Base-by-base conservation (phyloP, 2,113 vertebrate genomes). In the Hemibagrus wyckioides region DNA sequence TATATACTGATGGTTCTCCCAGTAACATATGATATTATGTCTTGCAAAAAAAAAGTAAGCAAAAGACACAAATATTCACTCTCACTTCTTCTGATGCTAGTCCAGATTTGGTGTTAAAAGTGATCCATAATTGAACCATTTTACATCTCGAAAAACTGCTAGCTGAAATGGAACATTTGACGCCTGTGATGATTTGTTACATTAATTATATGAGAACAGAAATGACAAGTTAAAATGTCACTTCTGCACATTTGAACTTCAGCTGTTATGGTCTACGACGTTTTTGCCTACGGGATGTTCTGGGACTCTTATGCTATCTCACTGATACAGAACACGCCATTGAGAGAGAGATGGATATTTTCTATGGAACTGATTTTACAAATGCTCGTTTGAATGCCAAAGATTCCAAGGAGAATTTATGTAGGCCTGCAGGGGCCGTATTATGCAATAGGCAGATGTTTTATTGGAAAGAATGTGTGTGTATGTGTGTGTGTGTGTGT, bases 361-460 rank as follows among this genome's bases (percentile, higher is more conserved):
- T 94, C 87, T 88, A 90, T 87, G 17, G 89, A 89, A 86, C 90
- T 84, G 89, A 86, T 71, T 91, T 65, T 84, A 85, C 85, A 86
- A 87, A 89, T 88, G 48, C 52, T 88, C 87, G 76, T 86, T 87
- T 39, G 80, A 91, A 90, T 93, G 90, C 91, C 91, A 87, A 33
- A 87, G 89, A 94, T 95, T 91, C 93, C 93, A 30, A 13, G 79
- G 33, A 77, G 90, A 89, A 90, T 88, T 91, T 86, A 91, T 84
- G 94, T 92, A 83, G 94, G 94, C 92, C 52, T 90, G 89, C 89
- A 41, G 93, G 90, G 87, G 89, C 84, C 92, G 89, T 89, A 86
- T 95, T 94, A 94, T 69, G 90, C 92, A 95, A 95, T 92, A 89
- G 87, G 85, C 94, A 95, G 95, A 94, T 94, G 95, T 94, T 93